A percentile compares a stretch with the other conserved stretches of the same genome.
Conservation (phyloP, 2,888 invertebrate genomes). For the Atrina japonica region DNA sequence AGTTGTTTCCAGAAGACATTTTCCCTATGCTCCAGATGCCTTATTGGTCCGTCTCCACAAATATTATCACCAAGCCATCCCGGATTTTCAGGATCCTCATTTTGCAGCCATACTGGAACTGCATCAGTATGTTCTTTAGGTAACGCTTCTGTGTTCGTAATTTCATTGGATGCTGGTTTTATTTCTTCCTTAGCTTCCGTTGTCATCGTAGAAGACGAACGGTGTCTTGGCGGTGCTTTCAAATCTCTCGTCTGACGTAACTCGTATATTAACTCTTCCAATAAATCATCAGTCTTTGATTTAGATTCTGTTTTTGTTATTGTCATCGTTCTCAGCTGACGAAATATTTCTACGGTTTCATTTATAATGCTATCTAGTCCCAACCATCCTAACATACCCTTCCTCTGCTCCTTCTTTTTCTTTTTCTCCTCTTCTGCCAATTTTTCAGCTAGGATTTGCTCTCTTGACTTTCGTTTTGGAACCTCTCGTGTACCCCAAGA, state of each 20-base stretch:
- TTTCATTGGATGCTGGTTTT: not conserved
- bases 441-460: conserved; percentile 88
- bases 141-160: not conserved
- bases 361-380: conserved; percentile 60
- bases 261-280: conserved; percentile 64
- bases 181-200: conserved; percentile 25
- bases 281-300: conserved; percentile 59
- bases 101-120: conserved; percentile 20
- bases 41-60: conserved; percentile 94
- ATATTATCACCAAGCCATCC: conserved; percentile 95
- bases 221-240: conserved; percentile 14
- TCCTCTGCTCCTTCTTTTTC: conserved; percentile 88
- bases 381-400: conserved; percentile 83
- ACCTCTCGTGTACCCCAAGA: conserved; percentile 96
- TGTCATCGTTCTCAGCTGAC: conserved; percentile 48
- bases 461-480: conserved; percentile 74
- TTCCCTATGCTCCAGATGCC: conserved; percentile 90
- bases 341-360: conserved; percentile 63
- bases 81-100: conserved; percentile 92
- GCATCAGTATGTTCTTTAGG: not conserved
- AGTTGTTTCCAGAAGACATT: conserved; percentile 96
- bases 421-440: conserved; percentile 84
- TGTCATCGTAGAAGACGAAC: conserved; percentile 36
- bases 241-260: conserved; percentile 41
- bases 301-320: conserved; percentile 28